Evolutionary conservation across 2,888 invertebrate genomes (phyloP).

Genomic region (Meteorus colon): DNA sequence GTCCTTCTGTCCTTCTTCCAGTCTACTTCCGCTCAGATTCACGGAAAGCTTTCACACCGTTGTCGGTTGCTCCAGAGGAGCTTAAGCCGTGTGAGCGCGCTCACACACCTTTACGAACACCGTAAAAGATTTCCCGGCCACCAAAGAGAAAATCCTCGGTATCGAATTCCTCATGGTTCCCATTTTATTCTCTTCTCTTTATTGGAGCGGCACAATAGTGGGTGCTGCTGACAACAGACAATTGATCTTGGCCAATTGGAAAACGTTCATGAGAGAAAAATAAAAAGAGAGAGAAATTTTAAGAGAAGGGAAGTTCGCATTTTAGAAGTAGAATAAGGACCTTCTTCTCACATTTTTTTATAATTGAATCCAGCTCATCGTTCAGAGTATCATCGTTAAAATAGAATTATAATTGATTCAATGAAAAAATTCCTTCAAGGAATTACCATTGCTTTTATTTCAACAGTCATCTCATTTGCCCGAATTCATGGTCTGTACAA

Average conservation of each 20-base stretch:
- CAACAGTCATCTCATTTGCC: too few species aligned
- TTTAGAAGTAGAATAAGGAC: not conserved
- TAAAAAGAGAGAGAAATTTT: not conserved
- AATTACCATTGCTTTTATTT: too few species aligned
- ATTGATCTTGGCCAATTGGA: slow-evolving; percentile 34
- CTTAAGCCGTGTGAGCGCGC: slow-evolving; percentile 2
- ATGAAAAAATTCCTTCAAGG: too few species aligned
- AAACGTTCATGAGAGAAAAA: slow-evolving; percentile 20
- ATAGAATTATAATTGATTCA: not conserved
- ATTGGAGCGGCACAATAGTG: slow-evolving; percentile 17
- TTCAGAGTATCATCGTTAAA: not conserved
- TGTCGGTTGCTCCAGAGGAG: slow-evolving; percentile 18
- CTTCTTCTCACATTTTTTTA: not conserved
- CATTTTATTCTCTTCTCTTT: slow-evolving; percentile 1
- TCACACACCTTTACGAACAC: not conserved
- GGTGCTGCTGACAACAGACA: slow-evolving; percentile 30
- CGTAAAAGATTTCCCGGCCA: slow-evolving; percentile 27
- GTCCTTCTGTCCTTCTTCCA: slow-evolving; percentile 12
- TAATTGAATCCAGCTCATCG: not conserved
- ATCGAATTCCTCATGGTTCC: slow-evolving; percentile 31
- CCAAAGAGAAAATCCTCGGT: slow-evolving; percentile 34
- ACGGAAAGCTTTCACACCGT: slow-evolving; percentile 29
- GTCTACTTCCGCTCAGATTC: slow-evolving; percentile 17
- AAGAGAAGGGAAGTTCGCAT: not conserved
- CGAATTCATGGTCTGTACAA: too few species aligned